Conservation (phyloP, 2,888 invertebrate genomes). For the Hermaeophaga mercurialis region DNA sequence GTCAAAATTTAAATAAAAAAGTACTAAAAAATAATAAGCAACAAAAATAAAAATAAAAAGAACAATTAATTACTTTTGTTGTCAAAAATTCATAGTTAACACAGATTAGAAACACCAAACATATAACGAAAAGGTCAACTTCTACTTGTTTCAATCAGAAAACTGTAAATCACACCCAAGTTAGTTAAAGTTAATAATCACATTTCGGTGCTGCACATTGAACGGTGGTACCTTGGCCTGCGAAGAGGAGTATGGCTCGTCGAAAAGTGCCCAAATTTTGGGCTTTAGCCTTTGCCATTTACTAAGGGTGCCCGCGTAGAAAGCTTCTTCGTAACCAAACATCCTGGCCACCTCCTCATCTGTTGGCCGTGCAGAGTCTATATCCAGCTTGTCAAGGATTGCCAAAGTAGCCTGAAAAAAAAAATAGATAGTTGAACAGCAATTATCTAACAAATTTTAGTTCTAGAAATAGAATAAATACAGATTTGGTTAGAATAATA, state of each 20-base stretch:
- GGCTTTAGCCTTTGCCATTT: constrained; percentile 92
- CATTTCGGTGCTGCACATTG: constrained; percentile 70
- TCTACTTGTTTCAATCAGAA: constrained; percentile 7
- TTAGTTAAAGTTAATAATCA: constrained; percentile 50
- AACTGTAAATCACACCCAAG: constrained; percentile 28
- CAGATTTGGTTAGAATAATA: too few relatives aligned
- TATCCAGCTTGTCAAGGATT: constrained; percentile 92
- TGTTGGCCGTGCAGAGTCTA: constrained; percentile 89
- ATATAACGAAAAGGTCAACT: constrained; percentile 6
- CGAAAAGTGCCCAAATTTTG: constrained; percentile 93
- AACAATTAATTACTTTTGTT: too few relatives aligned
- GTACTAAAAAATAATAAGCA: too few relatives aligned
- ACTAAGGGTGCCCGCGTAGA: constrained; percentile 76
- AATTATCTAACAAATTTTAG: too few relatives aligned
- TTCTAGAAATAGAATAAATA: too few relatives aligned
- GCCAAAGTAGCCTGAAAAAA: constrained; percentile 82
- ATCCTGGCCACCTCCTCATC: constrained; percentile 92
- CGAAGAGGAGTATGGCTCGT: constrained; percentile 93
- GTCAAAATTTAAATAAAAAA: too few relatives aligned
- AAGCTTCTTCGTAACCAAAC: constrained; percentile 89
- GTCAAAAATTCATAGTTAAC: constrained; percentile 1
- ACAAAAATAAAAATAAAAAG: too few relatives aligned
- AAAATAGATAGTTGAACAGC: too few relatives aligned
- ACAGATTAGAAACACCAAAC: not conserved
- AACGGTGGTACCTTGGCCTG: constrained; percentile 86